Conservation (phyloP, 2,888 invertebrate genomes). For the Meta bourneti region DNA sequence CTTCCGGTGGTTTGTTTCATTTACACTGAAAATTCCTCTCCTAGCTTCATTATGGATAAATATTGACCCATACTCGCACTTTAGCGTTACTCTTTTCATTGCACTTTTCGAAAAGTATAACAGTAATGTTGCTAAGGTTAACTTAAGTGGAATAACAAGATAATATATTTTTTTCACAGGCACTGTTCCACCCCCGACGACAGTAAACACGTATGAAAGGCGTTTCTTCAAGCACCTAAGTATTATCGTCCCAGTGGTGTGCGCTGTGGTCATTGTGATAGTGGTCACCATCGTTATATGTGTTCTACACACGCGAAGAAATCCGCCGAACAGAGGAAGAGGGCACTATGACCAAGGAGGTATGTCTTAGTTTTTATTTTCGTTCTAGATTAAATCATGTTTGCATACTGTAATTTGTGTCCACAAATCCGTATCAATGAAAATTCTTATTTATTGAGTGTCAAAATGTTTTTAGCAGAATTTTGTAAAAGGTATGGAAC, state of each 20-base stretch:
- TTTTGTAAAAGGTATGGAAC: not conserved
- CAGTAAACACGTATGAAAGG: constrained; percentile 52
- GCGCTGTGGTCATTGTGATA: constrained; percentile 80
- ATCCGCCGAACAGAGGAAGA: constrained; percentile 64
- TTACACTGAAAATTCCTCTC: too few relatives aligned
- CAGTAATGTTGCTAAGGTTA: too few relatives aligned
- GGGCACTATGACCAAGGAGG: constrained; percentile 74
- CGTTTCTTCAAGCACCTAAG: constrained; percentile 75
- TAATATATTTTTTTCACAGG: constrained; percentile 25
- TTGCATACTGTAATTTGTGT: not conserved
- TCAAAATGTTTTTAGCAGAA: not conserved
- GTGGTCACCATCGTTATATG: constrained; percentile 78
- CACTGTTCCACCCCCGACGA: constrained; percentile 62
- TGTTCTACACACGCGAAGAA: constrained; percentile 75
- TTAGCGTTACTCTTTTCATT: too few relatives aligned
- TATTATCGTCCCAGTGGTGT: constrained; percentile 79
- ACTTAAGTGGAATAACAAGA: not conserved
- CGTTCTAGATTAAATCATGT: not conserved
- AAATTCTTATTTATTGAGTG: not conserved
- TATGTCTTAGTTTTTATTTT: constrained; percentile 35
- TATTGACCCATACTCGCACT: too few relatives aligned
- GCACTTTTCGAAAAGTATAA: too few relatives aligned
- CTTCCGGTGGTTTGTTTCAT: too few relatives aligned
- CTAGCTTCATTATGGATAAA: too few relatives aligned
- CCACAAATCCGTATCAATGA: not conserved